phyloP scores from a whole-genome alignment of 2,888 invertebrate species.

The Drosophila paramelanica region DNA sequence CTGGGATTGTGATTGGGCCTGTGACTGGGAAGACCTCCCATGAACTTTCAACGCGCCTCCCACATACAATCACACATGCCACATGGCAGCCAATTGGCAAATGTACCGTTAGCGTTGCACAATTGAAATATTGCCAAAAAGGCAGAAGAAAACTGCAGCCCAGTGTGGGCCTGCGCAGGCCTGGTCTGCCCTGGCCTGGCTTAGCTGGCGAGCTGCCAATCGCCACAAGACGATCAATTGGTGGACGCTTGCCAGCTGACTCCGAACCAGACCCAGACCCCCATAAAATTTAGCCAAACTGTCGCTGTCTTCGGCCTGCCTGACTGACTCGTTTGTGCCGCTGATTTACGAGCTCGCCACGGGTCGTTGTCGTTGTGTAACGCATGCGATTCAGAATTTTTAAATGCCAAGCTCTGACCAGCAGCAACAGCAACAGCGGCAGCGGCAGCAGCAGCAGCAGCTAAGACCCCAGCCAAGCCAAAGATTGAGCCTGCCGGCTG shows the following conservation, averaged over 20 bases:
- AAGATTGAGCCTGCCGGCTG: slow-evolving; percentile 39
- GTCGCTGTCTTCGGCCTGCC: slow-evolving; percentile 40
- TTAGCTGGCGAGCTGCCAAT: slow-evolving; percentile 67
- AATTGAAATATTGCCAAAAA: slow-evolving; percentile 73
- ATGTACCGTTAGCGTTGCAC: slow-evolving; percentile 73
- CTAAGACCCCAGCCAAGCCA: slow-evolving; percentile 18
- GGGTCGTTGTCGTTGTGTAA: slow-evolving; percentile 78
- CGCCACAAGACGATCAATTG: slow-evolving; percentile 75
- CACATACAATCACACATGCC: slow-evolving; percentile 49
- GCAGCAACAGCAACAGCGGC: slow-evolving; percentile 53
- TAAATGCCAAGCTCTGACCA: slow-evolving; percentile 74
- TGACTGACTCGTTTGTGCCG: slow-evolving; percentile 72
- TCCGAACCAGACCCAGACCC: slow-evolving; percentile 45
- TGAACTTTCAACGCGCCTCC: slow-evolving; percentile 70
- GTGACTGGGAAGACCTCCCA: slow-evolving; percentile 62
- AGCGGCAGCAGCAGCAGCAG: slow-evolving; percentile 50
- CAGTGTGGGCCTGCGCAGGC: slow-evolving; percentile 58
- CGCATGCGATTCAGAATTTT: slow-evolving; percentile 80
- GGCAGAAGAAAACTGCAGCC: slow-evolving; percentile 55
- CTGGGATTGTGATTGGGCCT: slow-evolving; percentile 10
- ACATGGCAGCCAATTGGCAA: slow-evolving; percentile 46
- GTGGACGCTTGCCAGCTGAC: slow-evolving; percentile 59
- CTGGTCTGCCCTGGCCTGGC: slow-evolving; percentile 29
- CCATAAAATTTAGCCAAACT: slow-evolving; percentile 69
- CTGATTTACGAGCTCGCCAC: slow-evolving; percentile 83